A percentile compares a stretch with the other conserved stretches of the same genome.
phyloP scores from a whole-genome alignment of 2,113 vertebrate species.

The Seriola rivoliana region DNA sequence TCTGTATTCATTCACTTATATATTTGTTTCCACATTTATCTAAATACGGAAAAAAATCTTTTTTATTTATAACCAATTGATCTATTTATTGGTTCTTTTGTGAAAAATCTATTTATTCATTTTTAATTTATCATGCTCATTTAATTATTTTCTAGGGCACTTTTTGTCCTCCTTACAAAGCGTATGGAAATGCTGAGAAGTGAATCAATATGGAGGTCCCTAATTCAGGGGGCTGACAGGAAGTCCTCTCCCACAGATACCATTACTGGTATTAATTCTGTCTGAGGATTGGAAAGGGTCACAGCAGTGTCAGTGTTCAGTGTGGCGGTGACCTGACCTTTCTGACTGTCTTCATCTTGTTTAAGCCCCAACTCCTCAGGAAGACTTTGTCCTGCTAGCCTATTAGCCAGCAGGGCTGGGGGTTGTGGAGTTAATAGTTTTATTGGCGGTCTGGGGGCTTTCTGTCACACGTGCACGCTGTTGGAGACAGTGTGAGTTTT shows the following conservation, averaged over 20 bases:
- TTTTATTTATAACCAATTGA: no score
- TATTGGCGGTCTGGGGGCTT: conserved; percentile 39
- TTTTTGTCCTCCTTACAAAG: neutral
- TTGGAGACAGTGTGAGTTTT: conserved; percentile 12
- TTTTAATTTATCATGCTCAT: neutral
- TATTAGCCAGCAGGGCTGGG: conserved; percentile 53
- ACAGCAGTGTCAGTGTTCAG: conserved; percentile 54
- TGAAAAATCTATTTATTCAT: neutral
- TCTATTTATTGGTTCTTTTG: neutral
- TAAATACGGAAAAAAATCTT: no score
- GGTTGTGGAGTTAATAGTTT: conserved; percentile 39
- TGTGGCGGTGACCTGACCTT: conserved; percentile 74
- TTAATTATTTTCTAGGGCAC: neutral
- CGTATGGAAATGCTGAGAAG: conserved; percentile 36
- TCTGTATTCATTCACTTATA: no score
- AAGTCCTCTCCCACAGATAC: conserved; percentile 70
- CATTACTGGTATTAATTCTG: conserved; percentile 81
- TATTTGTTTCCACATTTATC: no score
- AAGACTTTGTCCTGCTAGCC: conserved; percentile 49
- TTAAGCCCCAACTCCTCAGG: conserved; percentile 40
- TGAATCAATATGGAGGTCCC: conserved; percentile 67
- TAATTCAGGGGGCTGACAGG: conserved; percentile 71
- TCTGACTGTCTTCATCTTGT: conserved; percentile 63
- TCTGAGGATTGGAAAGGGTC: conserved; percentile 69
- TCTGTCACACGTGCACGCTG: conserved; percentile 11